Base-by-base conservation (phyloP, 1,140 invertebrate species). In the Drosophila sulfurigaster region DNA sequence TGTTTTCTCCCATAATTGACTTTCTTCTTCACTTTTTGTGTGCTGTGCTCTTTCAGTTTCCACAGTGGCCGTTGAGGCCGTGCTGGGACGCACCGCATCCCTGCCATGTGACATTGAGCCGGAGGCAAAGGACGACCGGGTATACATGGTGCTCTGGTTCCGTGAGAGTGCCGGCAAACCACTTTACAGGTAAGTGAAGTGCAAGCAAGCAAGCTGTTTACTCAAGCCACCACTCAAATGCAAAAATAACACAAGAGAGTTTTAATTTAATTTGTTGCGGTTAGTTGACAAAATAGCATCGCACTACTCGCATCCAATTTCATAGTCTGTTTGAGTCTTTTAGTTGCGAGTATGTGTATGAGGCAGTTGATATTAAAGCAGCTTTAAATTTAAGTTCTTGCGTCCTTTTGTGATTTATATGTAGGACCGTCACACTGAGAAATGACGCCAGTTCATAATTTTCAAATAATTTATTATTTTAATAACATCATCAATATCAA, bases 81-180 rank as follows among this genome's bases (percentile, higher is more conserved):
- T 98, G 38, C 94, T 97, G 70, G 96, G 96, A 48, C 94, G 95
- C 60, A 96, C 94, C 64, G 96, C 96, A 66, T 95, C 95, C 59
- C 93, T 98, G 77, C 97, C 97, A 43, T 98, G 97, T 93, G 96
- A 97, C 93, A 96, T 97, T 85, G 95, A 96, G 91, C 93, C 94
- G 85, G 93, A 94, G 79, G 95, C 95, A 69, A 94, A 94, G 85
- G 96, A 97, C 79, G 97, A 98, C 91, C 94, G 96, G 74, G 96
- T 98, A 71, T 96, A 97, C 93, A 96, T 98, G 96, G 96, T 98
- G 74, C 94, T 98, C 5, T 98, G 97, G 97, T 98, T 97, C 93
- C 94, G 96, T 77, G 96, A 97, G 88, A 95, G 95, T 58, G 95
- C 95, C 20, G 95, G 95, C 54, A 97, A 97, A 92, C 97, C 97